Evolutionary conservation across 1,140 invertebrate species (phyloP), one percentile per base, ranked within the genome.

Genomic region (Tetramorium simillimum): DNA sequence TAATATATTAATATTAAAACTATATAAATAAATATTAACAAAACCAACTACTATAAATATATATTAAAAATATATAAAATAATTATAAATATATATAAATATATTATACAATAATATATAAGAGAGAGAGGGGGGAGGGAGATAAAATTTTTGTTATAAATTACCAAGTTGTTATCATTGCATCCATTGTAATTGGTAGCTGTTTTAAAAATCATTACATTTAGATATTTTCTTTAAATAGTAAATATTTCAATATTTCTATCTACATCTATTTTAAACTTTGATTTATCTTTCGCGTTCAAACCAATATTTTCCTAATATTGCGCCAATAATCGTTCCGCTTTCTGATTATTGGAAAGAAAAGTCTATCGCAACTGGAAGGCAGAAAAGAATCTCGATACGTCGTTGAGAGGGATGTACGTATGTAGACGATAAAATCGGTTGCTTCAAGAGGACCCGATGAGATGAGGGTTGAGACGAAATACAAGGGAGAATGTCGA

Each of bases 301-400:
- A 40, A 51, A 49, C 5, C 16, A n/a, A 21, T 69, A 69, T 69
- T 53, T 81, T 65, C 14, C 28, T 18, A 33, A 69, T 69, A 80
- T 40, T 24, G 40, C 6, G 10, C 43, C 60, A 67, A 81, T 69
- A 81, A 69, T 51, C 21, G 33, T 80, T 37, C 3, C 28, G 16
- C 24, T n/a, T n/a, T 33, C 28, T 63, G 58, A 88, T 65, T 65
- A 85, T 21, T 81, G n/a, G 37, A 89, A 62, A 86, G 53, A 86
- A 69, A 76, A 67, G 33, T 46, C 10, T 2, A 60, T 16, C 87
- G 84, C 53, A 76, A 84, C 70, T 73, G 80, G 72, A 69, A 43
- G 72, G 78, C 70, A 82, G 81, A 86, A 85, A 89, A 46, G 86
- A 87, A 86, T 88, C 82, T 90, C 91, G 91, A 93, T 93, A 93